A percentile compares a stretch with the other conserved stretches of the same genome.
Conservation (phyloP, 2,888 invertebrate genomes). For the Meganola albula region DNA sequence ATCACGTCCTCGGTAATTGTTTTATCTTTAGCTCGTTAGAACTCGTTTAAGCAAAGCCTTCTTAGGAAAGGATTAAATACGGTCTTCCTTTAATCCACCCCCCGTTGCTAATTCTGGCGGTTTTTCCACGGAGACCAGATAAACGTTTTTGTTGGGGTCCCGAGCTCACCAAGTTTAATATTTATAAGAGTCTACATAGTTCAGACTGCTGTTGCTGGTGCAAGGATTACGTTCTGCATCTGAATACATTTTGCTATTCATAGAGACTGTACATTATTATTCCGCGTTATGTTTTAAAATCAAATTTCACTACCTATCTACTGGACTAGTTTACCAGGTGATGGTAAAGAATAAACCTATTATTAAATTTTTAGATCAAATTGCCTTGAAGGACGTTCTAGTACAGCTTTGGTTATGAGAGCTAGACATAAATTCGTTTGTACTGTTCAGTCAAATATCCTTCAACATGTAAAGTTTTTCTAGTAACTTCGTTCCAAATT, state of each 20-base stretch:
- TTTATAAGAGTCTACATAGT: conserved; percentile 69
- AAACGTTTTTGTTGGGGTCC: conserved; percentile 73
- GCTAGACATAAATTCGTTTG: too few species aligned
- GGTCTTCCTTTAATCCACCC: conserved; percentile 75
- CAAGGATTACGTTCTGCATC: conserved; percentile 55
- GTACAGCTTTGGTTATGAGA: too few species aligned
- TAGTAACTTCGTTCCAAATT: too few species aligned
- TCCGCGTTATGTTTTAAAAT: too few species aligned
- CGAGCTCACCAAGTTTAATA: conserved; percentile 61
- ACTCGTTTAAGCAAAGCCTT: conserved; percentile 78
- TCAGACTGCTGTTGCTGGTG: conserved; percentile 55
- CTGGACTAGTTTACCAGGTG: too few species aligned
- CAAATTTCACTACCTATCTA: too few species aligned
- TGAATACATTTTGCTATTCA: conserved; percentile 58
- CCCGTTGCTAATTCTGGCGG: conserved; percentile 73
- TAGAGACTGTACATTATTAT: too few species aligned
- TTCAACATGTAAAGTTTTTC: too few species aligned
- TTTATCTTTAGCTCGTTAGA: conserved; percentile 78
- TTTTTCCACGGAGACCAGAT: conserved; percentile 74
- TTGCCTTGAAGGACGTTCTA: too few species aligned
- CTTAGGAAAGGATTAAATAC: conserved; percentile 78
- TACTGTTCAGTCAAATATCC: too few species aligned
- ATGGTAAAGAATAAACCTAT: too few species aligned
- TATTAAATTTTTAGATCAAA: too few species aligned
- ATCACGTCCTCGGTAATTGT: conserved; percentile 75